phyloP scores from a whole-genome alignment of 2,888 invertebrate species.

The Eupithecia dodoneata region DNA sequence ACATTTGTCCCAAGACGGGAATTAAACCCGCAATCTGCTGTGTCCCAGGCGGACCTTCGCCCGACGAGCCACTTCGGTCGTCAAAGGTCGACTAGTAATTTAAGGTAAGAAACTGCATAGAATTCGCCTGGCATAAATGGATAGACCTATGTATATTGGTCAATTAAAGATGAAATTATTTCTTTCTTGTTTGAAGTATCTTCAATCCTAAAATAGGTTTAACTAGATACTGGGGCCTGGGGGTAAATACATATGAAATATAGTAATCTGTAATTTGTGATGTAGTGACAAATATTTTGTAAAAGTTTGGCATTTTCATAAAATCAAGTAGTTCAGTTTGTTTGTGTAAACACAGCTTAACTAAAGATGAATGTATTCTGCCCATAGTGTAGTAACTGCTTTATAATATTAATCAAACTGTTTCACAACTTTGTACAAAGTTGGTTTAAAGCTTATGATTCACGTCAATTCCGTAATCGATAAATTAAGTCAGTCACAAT shows the following conservation, averaged over 20 bases:
- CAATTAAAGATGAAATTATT: no score
- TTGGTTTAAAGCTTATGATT: conserved; percentile 43
- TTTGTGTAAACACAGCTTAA: not conserved
- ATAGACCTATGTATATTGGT: no score
- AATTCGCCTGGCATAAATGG: not conserved
- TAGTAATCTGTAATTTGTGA: not conserved
- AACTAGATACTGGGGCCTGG: no score
- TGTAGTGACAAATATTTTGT: not conserved
- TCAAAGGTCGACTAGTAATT: no score
- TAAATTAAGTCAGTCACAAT: not conserved
- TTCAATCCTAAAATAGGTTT: no score
- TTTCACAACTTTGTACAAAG: conserved; percentile 46
- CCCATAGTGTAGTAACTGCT: conserved; percentile 41
- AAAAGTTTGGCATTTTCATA: not conserved
- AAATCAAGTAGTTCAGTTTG: not conserved
- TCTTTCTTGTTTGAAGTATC: no score
- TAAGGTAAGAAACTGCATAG: not conserved
- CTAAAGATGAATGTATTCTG: conserved; percentile 2
- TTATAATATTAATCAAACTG: conserved; percentile 49
- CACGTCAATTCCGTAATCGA: conserved; percentile 27
- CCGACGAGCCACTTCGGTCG: no score
- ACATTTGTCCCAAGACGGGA: no score
- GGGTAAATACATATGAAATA: not conserved
- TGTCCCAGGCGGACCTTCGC: no score
- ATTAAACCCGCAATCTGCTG: no score